These are phyloP conservation scores for Sitta carolinensis DNA, from an alignment of 2,797 vertebrate genomes.

Conservation along the genomic window DNA sequence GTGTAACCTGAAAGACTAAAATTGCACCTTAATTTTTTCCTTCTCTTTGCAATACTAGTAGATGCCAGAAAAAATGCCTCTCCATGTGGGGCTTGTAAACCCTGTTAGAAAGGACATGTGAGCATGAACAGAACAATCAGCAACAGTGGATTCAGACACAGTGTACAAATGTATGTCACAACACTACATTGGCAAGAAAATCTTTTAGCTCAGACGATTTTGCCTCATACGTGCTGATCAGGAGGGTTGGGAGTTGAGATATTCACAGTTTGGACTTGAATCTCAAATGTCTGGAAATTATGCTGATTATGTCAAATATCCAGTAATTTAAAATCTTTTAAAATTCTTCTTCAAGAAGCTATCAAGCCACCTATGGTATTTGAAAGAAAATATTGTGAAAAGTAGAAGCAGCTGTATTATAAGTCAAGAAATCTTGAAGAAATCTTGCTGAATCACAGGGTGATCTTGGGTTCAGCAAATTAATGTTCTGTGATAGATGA, in stretches of 20 bases:
- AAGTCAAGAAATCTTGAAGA: not conserved
- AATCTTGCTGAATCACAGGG: not conserved
- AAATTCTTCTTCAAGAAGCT: not conserved
- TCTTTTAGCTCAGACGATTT: not conserved
- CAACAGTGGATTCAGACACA: accelerated
- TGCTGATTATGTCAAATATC: not conserved
- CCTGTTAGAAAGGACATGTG: not conserved
- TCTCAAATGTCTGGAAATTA: not conserved
- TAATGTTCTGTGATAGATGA: not conserved
- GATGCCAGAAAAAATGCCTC: not conserved
- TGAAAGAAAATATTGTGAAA: not conserved
- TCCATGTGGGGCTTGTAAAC: not conserved
- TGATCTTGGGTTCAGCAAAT: not conserved
- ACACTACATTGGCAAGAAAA: not conserved
- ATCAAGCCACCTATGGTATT: not conserved
- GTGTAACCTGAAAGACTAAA: not conserved
- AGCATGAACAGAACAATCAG: not conserved
- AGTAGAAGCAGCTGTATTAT: not conserved
- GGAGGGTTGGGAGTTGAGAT: not conserved
- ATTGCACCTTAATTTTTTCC: not conserved
- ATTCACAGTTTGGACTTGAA: not conserved
- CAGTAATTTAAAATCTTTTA: not conserved
- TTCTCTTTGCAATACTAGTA: not conserved
- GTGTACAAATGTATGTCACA: not conserved
- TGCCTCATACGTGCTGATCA: not conserved